Evolutionary conservation across 2,888 invertebrate genomes (phyloP).

Genomic region (Gerris lacustris): DNA sequence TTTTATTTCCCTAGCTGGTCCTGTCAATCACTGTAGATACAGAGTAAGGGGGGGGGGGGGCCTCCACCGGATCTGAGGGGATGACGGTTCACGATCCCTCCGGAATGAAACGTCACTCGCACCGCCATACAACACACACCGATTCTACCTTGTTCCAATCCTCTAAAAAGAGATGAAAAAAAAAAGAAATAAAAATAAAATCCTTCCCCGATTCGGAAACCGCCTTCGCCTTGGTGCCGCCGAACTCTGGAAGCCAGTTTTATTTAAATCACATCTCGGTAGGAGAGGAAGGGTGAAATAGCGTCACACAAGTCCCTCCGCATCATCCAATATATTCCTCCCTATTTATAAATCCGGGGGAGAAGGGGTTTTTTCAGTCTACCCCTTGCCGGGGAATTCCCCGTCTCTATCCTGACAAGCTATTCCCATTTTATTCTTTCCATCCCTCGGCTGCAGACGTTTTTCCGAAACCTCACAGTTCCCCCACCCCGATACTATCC

Average conservation of each 20-base stretch:
- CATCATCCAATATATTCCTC: conserved; percentile 1
- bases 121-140: neutral
- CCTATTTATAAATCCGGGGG: neutral
- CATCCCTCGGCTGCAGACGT: neutral
- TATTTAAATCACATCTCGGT: conserved; percentile 1
- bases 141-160: neutral
- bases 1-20: no score
- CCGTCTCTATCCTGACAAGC: neutral
- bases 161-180: neutral
- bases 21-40: no score
- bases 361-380: no score
- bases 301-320: neutral
- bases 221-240: neutral
- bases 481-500: neutral
- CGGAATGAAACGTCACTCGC: conserved; percentile 1
- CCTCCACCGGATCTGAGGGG: no score
- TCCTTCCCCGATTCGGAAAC: neutral
- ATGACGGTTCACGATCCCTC: neutral
- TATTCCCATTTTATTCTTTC: conserved; percentile 3
- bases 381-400: neutral
- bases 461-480: neutral
- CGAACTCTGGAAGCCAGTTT: neutral
- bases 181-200: neutral
- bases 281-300: neutral
- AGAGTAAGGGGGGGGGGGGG: no score